Evolutionary conservation across 2,888 invertebrate species (phyloP), one percentile per base, ranked within the genome.

Genomic region (Nomada fabriciana): DNA sequence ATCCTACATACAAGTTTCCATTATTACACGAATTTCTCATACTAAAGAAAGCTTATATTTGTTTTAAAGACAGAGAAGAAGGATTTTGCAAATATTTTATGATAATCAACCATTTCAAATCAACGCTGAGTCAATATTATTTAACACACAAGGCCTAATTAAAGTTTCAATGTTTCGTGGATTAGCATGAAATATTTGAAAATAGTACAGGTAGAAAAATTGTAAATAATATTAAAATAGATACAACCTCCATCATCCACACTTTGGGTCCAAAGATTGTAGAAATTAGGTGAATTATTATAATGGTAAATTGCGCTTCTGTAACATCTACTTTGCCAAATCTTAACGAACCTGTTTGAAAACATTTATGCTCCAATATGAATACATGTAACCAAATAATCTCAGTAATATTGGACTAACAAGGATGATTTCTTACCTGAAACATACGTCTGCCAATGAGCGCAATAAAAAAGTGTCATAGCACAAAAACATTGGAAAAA

Each of bases 381-480:
- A 64, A 55, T 18, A 52, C 7, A 23, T 63, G 50, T 36, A 11
- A 36, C 20, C 20, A 11, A 64, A 25, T n/a, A 25, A 23, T 23
- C 11, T 15, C 78, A 65, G 13, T 20, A 42, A 11, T 57, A 36
- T 47, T 4, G 1, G 15, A 61, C 36, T 1, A 25, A 61, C 5
- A 23, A 29, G 23, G 2, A 72, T 23, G 13, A 52, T 36, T 43
- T 43, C 57, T 92, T 94, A 94, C 96, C 99, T 83, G 99, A 99
- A 57, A 99, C 99, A 94, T 99, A 99, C 0, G 99, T 99, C 94
- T 99, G 99, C 99, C 99, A 99, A 94, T 99, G 99, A 25, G 99
- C 99, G 94, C 98, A 98, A 94, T 99, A 99, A 95, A 99, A 99
- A 86, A 99, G 95, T 50, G 98, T 97, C 95, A 98, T 97, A 43